phyloP scores from a whole-genome alignment of 2,113 vertebrate genomes.

The Nesoenas mayeri region DNA sequence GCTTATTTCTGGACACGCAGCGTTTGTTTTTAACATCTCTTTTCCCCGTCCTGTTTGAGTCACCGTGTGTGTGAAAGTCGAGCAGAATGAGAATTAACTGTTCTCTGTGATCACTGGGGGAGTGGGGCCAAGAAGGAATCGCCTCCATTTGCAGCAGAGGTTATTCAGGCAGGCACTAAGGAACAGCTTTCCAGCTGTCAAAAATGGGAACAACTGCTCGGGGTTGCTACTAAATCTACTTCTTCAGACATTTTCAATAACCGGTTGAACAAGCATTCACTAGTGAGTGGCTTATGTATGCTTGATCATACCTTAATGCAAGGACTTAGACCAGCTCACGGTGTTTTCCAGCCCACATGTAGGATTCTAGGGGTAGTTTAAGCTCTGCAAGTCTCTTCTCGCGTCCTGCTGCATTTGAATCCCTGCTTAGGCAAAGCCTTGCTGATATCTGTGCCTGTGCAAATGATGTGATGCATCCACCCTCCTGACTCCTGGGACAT shows the following conservation, averaged over 20 bases:
- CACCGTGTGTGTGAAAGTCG: background rate
- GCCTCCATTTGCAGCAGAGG: background rate
- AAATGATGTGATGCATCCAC: constrained; percentile 26
- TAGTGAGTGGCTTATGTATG: background rate
- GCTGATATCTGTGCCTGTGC: background rate
- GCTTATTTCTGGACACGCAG: background rate
- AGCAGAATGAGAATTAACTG: background rate
- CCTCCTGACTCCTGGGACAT: constrained; percentile 32
- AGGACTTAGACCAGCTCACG: background rate
- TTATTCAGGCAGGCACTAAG: background rate
- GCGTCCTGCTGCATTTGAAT: background rate
- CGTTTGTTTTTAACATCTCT: background rate
- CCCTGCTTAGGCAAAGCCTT: background rate
- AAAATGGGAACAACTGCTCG: background rate
- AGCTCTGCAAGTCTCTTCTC: background rate
- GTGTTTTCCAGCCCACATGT: background rate
- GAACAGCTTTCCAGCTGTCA: background rate
- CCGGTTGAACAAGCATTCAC: background rate
- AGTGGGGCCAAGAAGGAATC: background rate
- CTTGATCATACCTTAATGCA: background rate
- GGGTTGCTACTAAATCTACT: background rate
- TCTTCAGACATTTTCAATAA: background rate
- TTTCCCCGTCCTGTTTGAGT: background rate
- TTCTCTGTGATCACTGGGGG: background rate
- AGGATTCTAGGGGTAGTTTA: background rate